Percentiles rank a stretch among this genome's conserved stretches.
These are phyloP conservation scores for Elachura formosa DNA, from an alignment of 2,113 vertebrate genomes.

Conservation along the genomic window DNA sequence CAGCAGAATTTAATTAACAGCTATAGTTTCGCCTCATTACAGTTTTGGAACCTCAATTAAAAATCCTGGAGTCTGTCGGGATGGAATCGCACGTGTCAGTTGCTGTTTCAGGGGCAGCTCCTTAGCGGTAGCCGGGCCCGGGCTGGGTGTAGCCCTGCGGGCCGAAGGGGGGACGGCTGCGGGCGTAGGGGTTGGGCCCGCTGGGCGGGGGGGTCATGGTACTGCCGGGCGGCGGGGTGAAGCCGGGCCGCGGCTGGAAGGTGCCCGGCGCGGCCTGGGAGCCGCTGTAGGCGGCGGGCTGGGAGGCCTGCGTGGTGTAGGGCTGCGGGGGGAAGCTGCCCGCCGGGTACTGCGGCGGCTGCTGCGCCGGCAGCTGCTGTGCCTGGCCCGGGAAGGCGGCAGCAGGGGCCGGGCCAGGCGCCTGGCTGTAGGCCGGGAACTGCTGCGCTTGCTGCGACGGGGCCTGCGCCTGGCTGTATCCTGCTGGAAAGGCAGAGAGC, in stretches of 20 bases:
- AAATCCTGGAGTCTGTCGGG: constrained; percentile 63
- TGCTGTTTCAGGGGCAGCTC: neutral
- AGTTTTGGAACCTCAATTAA: constrained; percentile 63
- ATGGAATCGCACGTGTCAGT: constrained; percentile 2
- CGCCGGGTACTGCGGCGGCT: constrained; percentile 83
- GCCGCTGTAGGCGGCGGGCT: constrained; percentile 83
- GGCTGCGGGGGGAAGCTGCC: constrained; percentile 87
- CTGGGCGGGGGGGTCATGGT: constrained; percentile 86
- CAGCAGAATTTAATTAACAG: constrained; percentile 60
- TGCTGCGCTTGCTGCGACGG: constrained; percentile 86
- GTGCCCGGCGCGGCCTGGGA: constrained; percentile 79
- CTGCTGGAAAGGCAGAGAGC: constrained; percentile 71
- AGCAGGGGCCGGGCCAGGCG: constrained; percentile 76
- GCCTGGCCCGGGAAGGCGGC: constrained; percentile 77
- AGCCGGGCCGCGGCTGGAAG: constrained; percentile 86
- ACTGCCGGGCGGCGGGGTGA: constrained; percentile 84
- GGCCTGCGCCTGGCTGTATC: constrained; percentile 84
- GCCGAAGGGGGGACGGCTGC: constrained; percentile 87
- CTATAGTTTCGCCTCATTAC: constrained; percentile 61
- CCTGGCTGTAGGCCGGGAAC: constrained; percentile 87
- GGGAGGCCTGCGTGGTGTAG: constrained; percentile 88
- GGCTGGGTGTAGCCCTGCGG: constrained; percentile 90
- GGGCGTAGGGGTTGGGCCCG: constrained; percentile 89
- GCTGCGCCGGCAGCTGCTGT: constrained; percentile 80
- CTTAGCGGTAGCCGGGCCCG: constrained; percentile 95